phyloP scores from a whole-genome alignment of 2,888 invertebrate genomes.

The Listrodromus nycthemerus region DNA sequence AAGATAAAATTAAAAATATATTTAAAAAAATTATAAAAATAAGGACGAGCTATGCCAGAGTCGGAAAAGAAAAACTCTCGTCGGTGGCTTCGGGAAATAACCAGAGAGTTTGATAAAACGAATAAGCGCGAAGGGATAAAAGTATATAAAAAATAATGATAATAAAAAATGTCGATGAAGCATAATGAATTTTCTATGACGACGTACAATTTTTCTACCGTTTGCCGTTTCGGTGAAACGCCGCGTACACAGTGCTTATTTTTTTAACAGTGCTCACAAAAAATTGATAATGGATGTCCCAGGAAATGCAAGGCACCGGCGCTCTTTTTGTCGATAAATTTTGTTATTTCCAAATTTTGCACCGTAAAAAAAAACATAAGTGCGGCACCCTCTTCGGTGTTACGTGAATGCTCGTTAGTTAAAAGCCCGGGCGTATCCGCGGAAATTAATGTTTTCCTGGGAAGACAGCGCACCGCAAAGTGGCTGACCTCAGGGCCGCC shows the following conservation, averaged over 20 bases:
- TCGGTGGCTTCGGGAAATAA: not conserved
- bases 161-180: not conserved
- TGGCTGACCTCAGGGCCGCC: constrained; percentile 23
- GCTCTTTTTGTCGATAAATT: not conserved
- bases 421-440: constrained; percentile 41
- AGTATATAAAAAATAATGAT: constrained; percentile 8
- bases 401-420: constrained; percentile 32
- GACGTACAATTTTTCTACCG: not conserved
- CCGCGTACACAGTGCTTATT: not conserved
- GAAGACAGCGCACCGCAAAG: constrained; percentile 37
- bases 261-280: not conserved
- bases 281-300: not conserved
- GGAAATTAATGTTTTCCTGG: constrained; percentile 54
- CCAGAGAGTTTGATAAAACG: not conserved
- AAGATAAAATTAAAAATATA: not conserved
- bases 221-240: not conserved
- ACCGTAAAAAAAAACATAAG: too few relatives aligned
- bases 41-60: not conserved
- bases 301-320: too few relatives aligned
- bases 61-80: not conserved
- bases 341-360: not conserved
- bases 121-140: not conserved
- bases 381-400: not conserved
- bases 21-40: not conserved
- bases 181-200: not conserved